Conservation (phyloP, 2,888 invertebrate genomes). For the Stegana nigrithorax region DNA sequence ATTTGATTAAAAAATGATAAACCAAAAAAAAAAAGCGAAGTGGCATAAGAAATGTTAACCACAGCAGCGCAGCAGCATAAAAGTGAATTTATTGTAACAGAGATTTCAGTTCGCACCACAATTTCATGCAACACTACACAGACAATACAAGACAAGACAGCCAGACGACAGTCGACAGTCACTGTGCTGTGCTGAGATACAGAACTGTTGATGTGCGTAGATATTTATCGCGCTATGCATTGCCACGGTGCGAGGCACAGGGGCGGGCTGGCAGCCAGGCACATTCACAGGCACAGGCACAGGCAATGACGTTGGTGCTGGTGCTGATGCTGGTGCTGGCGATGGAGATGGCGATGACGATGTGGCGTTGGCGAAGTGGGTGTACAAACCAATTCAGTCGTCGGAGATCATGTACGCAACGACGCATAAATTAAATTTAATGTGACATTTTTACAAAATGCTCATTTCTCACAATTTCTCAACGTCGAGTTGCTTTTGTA, state of each 20-base stretch:
- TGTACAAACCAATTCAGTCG: no score
- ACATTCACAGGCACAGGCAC: no score
- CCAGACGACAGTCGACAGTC: no score
- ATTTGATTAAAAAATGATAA: neutral
- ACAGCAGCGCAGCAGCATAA: neutral
- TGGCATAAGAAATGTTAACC: neutral
- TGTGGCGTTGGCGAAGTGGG: neutral
- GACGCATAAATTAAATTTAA: slow-evolving; percentile 66
- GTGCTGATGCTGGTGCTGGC: slow-evolving; percentile 25
- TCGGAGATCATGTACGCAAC: slow-evolving; percentile 36
- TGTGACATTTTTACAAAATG: slow-evolving; percentile 67
- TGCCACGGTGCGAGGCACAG: neutral
- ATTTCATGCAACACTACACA: slow-evolving; percentile 15
- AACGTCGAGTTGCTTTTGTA: slow-evolving; percentile 1
- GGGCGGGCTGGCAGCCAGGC: no score
- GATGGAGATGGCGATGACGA: slow-evolving; percentile 22
- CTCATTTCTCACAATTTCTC: slow-evolving; percentile 65
- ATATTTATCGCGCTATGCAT: slow-evolving; percentile 2
- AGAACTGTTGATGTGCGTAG: slow-evolving; percentile 16
- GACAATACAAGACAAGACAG: neutral
- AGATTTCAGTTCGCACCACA: slow-evolving; percentile 14
- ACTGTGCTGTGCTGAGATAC: no score
- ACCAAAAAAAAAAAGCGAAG: neutral
- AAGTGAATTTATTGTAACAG: slow-evolving; percentile 9
- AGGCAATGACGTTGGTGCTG: neutral